Base-by-base conservation (phyloP, 2,113 vertebrate species). In the Hippocampus comes region DNA sequence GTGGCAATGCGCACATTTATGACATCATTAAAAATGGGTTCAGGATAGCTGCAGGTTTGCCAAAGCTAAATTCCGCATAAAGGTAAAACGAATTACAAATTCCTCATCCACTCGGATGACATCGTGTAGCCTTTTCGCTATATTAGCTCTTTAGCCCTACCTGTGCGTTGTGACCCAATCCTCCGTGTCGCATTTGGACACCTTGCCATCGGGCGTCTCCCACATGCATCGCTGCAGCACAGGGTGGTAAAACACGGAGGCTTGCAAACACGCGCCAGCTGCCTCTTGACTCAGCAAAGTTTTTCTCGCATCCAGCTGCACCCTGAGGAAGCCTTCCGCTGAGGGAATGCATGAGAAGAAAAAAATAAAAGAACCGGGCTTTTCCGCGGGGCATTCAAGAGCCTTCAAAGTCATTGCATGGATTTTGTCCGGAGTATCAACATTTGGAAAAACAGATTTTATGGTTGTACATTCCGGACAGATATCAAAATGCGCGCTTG, bases 271-370 rank as follows among this genome's bases (percentile, higher is more conserved):
- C 78, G 93, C 90, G 4, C 59, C 63, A 56, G 91, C 81, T 15
- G 86, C 80, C 2, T 82, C 59, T 66, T 84, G 77, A 77, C 91
- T 74, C 68, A 76, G 75, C 76, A 97, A 81, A 67, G 82, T 90
- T 86, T 91, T 90, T 11, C 84, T 82, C 43, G 93, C 82, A 64
- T 79, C 79, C 68, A 94, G 79, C 70, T 90, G 86, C 77, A 93
- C 85, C 5, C 93, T 91, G 83, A 98, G 91, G 88, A 94, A 94
- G 70, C 90, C 93, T 4, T 93, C 89, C 68, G 92, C 96, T 99
- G 86, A 72, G 12, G 69, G 20, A 66, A 82, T 23, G 70, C 42
- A 70, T 56, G 15, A 72, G 67, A n/a, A 5, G 68, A 18, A 12
- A 68, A 70, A 12, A 63, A 9, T 9, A 10, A n/a, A 51, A 17